Evolutionary conservation across 2,888 invertebrate genomes (phyloP).

Genomic region (Hydraecia micacea): DNA sequence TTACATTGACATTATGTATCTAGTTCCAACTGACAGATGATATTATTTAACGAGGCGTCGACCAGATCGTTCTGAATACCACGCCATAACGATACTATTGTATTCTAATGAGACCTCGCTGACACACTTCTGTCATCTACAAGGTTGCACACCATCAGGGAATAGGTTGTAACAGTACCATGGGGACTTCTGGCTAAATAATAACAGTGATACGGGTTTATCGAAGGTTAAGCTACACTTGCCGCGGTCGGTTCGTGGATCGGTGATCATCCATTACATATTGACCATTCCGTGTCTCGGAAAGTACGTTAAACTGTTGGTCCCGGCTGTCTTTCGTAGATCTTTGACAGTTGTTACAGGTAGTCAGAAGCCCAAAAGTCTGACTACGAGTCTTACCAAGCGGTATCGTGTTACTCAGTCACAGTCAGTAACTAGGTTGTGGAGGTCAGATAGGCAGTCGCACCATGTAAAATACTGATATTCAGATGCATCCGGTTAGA

Average conservation of each 20-base stretch:
- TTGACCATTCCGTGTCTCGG: background rate
- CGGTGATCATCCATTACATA: background rate
- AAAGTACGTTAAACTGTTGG: background rate
- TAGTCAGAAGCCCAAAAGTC: background rate
- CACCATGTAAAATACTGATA: too few relatives aligned
- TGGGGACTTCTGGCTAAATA: background rate
- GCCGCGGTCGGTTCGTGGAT: background rate
- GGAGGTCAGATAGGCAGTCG: too few relatives aligned
- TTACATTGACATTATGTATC: slow-evolving; percentile 25
- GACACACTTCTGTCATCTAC: slow-evolving; percentile 39
- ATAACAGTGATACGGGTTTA: background rate
- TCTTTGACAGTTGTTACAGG: background rate
- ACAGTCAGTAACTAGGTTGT: background rate
- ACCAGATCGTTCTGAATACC: slow-evolving; percentile 36
- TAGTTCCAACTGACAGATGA: slow-evolving; percentile 26
- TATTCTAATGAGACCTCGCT: slow-evolving; percentile 54
- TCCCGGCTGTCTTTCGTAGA: background rate
- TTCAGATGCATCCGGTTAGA: background rate
- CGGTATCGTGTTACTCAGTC: too few relatives aligned
- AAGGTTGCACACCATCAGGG: slow-evolving; percentile 36
- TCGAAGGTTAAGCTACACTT: background rate
- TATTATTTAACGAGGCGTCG: slow-evolving; percentile 17
- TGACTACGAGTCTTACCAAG: background rate
- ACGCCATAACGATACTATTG: slow-evolving; percentile 51
- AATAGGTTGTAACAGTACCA: background rate